These are phyloP conservation scores for Malachius bipustulatus DNA, from an alignment of 2,888 invertebrate genomes.

Conservation along the genomic window DNA sequence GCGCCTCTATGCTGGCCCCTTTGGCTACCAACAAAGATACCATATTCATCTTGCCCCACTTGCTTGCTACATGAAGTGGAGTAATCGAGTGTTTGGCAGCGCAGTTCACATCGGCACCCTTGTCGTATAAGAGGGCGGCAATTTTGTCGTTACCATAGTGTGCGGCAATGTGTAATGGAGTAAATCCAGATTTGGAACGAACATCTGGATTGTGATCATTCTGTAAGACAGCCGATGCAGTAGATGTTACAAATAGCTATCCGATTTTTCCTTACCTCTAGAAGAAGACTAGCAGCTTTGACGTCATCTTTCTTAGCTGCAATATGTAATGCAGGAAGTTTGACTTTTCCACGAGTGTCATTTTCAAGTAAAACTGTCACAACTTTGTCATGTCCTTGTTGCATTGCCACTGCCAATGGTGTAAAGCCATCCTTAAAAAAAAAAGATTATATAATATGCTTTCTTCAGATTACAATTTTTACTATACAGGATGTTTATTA, in stretches of 20 bases:
- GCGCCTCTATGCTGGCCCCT: slow-evolving; percentile 84
- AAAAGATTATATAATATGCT: too few species aligned
- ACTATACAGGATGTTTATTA: too few species aligned
- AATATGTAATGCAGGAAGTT: slow-evolving; percentile 92
- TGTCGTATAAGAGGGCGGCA: slow-evolving; percentile 74
- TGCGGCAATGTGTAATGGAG: slow-evolving; percentile 94
- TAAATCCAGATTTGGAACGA: slow-evolving; percentile 95
- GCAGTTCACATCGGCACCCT: slow-evolving; percentile 91
- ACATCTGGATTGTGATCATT: slow-evolving; percentile 96
- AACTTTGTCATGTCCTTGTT: slow-evolving; percentile 94
- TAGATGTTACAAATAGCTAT: too few species aligned
- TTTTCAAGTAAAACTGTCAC: slow-evolving; percentile 92
- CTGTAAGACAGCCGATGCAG: too few species aligned
- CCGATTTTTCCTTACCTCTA: slow-evolving; percentile 48
- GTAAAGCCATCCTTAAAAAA: slow-evolving; percentile 84
- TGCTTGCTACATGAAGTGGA: slow-evolving; percentile 95
- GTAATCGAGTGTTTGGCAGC: slow-evolving; percentile 96
- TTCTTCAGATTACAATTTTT: too few species aligned
- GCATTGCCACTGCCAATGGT: slow-evolving; percentile 97
- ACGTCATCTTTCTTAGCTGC: slow-evolving; percentile 99
- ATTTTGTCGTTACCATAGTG: slow-evolving; percentile 97
- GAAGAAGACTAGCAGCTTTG: slow-evolving; percentile 82
- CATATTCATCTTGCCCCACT: slow-evolving; percentile 97
- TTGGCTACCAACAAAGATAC: slow-evolving; percentile 77
- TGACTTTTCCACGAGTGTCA: slow-evolving; percentile 90